Evolutionary conservation across 2,888 invertebrate genomes (phyloP).

Genomic region (Mythimna ferrago): DNA sequence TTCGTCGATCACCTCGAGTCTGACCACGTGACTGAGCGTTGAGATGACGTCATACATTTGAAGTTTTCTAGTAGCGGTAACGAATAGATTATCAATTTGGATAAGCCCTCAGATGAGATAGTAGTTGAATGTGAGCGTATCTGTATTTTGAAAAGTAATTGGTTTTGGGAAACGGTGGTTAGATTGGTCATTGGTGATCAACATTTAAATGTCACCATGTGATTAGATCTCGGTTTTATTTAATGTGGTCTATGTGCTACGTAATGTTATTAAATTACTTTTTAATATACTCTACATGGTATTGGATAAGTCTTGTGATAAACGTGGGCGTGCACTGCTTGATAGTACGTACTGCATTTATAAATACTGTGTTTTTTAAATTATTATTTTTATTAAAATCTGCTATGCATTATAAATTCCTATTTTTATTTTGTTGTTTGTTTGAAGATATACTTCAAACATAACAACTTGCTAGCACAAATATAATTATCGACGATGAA

Average conservation of each 20-base stretch:
- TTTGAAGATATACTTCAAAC: background rate
- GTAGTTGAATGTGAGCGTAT: no score
- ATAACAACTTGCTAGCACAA: background rate
- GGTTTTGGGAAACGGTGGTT: constrained; percentile 6
- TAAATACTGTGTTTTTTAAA: background rate
- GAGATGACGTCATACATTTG: no score
- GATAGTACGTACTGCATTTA: background rate
- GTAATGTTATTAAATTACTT: constrained; percentile 9
- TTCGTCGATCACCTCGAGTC: no score
- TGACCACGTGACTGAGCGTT: no score
- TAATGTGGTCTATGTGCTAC: constrained; percentile 17
- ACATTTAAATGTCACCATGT: constrained; percentile 26
- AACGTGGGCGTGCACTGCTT: constrained; percentile 11
- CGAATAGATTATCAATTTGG: no score
- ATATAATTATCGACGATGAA: no score
- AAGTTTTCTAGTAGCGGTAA: no score
- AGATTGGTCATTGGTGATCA: constrained; percentile 3
- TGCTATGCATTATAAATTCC: background rate
- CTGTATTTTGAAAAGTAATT: background rate
- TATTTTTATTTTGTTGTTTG: background rate
- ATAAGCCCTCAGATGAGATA: no score
- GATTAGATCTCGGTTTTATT: constrained; percentile 5
- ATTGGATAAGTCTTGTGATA: constrained; percentile 16
- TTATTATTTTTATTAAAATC: background rate
- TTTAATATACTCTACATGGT: constrained; percentile 18